A percentile compares a stretch with the other conserved stretches of the same genome.
Conservation (phyloP, 2,797 vertebrate species). For the Megaceryle alcyon region DNA sequence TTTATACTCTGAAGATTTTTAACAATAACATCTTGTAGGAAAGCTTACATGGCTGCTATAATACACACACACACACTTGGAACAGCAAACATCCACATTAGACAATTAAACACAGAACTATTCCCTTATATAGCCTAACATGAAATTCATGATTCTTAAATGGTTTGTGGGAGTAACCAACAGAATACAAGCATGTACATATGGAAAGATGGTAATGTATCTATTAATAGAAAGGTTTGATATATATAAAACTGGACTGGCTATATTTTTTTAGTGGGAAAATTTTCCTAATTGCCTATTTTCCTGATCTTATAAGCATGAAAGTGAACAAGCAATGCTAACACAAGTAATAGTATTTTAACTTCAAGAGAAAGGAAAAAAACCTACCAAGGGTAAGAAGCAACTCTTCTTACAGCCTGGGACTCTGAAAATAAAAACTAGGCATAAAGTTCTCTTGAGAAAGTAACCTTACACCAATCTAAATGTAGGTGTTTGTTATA, state of each 20-base stretch:
- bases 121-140: background rate
- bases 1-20: background rate
- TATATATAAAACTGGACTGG: constrained; percentile 4
- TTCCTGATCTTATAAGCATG: background rate
- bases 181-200: background rate
- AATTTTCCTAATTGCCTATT: background rate
- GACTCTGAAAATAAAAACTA: constrained; percentile 6
- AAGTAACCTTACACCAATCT: background rate
- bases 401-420: background rate
- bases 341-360: background rate
- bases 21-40: background rate
- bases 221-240: background rate
- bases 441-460: background rate
- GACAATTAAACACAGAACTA: background rate
- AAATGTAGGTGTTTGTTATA: background rate
- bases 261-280: background rate
- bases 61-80: background rate
- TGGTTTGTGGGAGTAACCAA: background rate
- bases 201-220: background rate
- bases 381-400: background rate
- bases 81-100: background rate
- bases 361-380: background rate
- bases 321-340: background rate
- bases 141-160: constrained; percentile 41
- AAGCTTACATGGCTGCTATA: background rate